A percentile compares a stretch with the other conserved stretches of the same genome.
Conservation (phyloP, 2,888 invertebrate species). For the Drosophila subsilvestris region DNA sequence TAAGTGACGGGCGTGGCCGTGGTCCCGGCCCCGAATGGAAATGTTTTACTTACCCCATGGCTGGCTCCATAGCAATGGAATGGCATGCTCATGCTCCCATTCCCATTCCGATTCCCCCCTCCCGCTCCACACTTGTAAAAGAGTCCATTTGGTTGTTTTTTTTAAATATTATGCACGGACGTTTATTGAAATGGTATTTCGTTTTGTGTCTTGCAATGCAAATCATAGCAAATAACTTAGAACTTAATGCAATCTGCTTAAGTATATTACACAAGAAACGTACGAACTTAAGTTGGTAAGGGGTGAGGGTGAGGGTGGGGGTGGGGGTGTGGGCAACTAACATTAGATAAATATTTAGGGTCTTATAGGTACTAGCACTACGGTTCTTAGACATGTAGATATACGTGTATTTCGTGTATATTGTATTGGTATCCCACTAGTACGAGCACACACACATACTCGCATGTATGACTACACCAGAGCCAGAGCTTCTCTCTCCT, state of each 20-base stretch:
- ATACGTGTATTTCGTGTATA: conserved; percentile 43
- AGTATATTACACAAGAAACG: conserved; percentile 63
- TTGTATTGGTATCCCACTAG: conserved; percentile 28
- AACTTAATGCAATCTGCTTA: conserved; percentile 68
- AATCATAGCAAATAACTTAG: conserved; percentile 63
- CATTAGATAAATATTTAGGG: conserved; percentile 70
- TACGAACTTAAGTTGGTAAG: conserved; percentile 39
- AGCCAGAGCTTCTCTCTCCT: too few species aligned
- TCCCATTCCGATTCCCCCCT: neutral
- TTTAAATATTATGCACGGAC: conserved; percentile 75
- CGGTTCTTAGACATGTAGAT: conserved; percentile 63
- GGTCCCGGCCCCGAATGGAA: conserved; percentile 37
- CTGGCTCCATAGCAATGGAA: conserved; percentile 3
- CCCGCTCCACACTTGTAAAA: conserved; percentile 13
- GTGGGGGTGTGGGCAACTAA: conserved; percentile 40
- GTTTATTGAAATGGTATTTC: conserved; percentile 72
- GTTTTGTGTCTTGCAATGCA: conserved; percentile 45
- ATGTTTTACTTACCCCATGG: conserved; percentile 42
- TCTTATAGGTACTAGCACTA: conserved; percentile 60
- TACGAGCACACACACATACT: too few species aligned
- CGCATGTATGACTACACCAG: too few species aligned
- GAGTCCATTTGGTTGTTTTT: conserved; percentile 37
- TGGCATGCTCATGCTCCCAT: neutral
- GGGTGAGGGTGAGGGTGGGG: conserved; percentile 1
- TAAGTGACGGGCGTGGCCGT: conserved; percentile 69